phyloP scores from a whole-genome alignment of 2,113 vertebrate species.

The Hippotragus niger region DNA sequence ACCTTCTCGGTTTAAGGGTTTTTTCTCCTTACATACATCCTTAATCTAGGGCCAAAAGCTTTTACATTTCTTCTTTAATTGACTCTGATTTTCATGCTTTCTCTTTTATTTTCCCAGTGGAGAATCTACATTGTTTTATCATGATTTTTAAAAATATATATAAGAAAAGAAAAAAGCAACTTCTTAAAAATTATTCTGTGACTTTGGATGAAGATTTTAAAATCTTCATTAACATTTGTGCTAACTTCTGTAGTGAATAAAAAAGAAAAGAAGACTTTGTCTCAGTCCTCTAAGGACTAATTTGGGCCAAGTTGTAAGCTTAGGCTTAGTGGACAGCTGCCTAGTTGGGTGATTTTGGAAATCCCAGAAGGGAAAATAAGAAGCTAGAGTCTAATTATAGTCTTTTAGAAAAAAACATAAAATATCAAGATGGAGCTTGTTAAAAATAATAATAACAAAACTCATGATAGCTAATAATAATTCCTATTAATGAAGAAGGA shows the following conservation, averaged over 20 bases:
- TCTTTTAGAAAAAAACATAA: constrained; percentile 27
- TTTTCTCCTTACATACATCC: not conserved
- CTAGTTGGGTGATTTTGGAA: not conserved
- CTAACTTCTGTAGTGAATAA: not conserved
- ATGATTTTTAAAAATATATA: not conserved
- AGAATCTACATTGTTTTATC: not conserved
- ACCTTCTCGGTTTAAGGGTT: not conserved
- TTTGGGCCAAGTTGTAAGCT: not conserved
- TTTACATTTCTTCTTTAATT: constrained; percentile 2
- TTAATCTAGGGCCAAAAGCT: not conserved
- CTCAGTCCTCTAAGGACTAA: not conserved
- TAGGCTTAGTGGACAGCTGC: not conserved
- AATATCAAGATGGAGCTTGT: not conserved
- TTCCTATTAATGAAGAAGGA: not conserved
- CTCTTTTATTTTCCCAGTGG: not conserved
- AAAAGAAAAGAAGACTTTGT: not conserved
- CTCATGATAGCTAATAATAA: not conserved
- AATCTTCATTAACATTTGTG: constrained; percentile 8
- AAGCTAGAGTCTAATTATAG: not conserved
- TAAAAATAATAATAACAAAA: not conserved
- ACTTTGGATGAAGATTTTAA: not conserved
- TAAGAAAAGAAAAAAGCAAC: not conserved
- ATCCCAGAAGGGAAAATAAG: not conserved
- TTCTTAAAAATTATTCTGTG: constrained; percentile 21
- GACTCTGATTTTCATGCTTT: not conserved